Evolutionary conservation across 2,113 vertebrate genomes (phyloP).

Genomic region (Brachionichthys hirsutus): DNA sequence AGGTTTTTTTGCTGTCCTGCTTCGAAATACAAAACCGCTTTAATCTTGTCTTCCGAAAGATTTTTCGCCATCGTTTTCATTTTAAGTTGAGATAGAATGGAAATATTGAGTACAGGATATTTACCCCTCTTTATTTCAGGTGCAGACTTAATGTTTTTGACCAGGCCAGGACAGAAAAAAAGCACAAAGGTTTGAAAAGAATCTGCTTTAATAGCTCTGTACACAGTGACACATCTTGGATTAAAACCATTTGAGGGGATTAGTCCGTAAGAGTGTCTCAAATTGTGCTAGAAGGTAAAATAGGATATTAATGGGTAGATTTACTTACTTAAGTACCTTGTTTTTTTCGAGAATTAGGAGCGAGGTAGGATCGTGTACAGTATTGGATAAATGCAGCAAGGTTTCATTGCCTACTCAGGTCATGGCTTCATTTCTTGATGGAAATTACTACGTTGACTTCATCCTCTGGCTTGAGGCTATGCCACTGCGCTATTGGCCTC

Average conservation of each 20-base stretch:
- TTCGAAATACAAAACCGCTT: too few relatives aligned
- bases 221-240: slow-evolving; percentile 28
- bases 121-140: slow-evolving; percentile 21
- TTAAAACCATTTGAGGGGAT: slow-evolving; percentile 11
- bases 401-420: neutral
- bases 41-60: too few relatives aligned
- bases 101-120: slow-evolving; percentile 4
- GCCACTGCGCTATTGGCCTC: slow-evolving; percentile 96
- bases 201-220: slow-evolving; percentile 48
- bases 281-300: slow-evolving; percentile 10
- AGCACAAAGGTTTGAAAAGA: slow-evolving; percentile 27
- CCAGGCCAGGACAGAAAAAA: slow-evolving; percentile 11
- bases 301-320: slow-evolving; percentile 22
- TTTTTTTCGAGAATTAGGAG: slow-evolving; percentile 2
- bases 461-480: slow-evolving; percentile 79
- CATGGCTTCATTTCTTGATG: slow-evolving; percentile 84
- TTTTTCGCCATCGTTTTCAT: too few relatives aligned
- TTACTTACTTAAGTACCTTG: slow-evolving; percentile 20
- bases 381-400: slow-evolving; percentile 18
- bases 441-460: slow-evolving; percentile 87
- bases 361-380: slow-evolving; percentile 11
- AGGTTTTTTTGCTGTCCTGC: too few relatives aligned
- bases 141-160: neutral
- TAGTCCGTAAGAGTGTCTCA: slow-evolving; percentile 10
- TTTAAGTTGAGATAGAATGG: too few relatives aligned